Base-by-base conservation (phyloP, 2,797 vertebrate species). In the Molossus molossus region DNA sequence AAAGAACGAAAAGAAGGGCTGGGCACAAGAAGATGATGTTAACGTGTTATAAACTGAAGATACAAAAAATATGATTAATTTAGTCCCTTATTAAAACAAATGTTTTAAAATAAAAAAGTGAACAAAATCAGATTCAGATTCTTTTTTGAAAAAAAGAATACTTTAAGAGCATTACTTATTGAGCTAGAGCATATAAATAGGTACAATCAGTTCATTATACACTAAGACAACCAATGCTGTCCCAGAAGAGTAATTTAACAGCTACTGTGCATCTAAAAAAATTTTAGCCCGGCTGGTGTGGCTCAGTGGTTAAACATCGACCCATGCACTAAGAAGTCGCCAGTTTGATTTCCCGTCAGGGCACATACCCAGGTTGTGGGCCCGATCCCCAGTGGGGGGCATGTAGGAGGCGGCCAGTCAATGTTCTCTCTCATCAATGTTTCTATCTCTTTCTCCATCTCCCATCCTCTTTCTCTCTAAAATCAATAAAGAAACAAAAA, bases 81-180 rank as follows among this genome's bases (percentile, higher is more conserved):
- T 20, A 58, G 14, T 86, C 15, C 91, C 60, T 53, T 21, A 18
- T 23, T 87, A 53, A 76, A 13, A 94, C 57, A 21, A 29, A 48
- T 37, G 77, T 70, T 57, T 45, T 53, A 94, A 76, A 94, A 45
- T 23, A 79, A 89, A 65, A 87, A 90, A 67, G 64, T 79, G 4
- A 58, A 64, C 50, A 62, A 86, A 85, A 79, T 89, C 57, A 89
- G 15, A 67, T 67, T 67, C 65, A 45, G 13, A 64, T 58, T 76
- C 2, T 20, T 53, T 58, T 81, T n/a, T 90, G 23, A 72, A 33
- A 50, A 50, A 69, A 75, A 73, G 15, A 79, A 58, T 25, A 50
- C 21, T 53, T 27, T 65, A 86, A 53, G 10, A 60, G 53, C 20
- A 50, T 77, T 76, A 86, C 6, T 48, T 81, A 90, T 14, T 53